Evolutionary conservation across 2,888 invertebrate genomes (phyloP), one percentile per base, ranked within the genome.

Genomic region (Chalcosyrphus nemorum): DNA sequence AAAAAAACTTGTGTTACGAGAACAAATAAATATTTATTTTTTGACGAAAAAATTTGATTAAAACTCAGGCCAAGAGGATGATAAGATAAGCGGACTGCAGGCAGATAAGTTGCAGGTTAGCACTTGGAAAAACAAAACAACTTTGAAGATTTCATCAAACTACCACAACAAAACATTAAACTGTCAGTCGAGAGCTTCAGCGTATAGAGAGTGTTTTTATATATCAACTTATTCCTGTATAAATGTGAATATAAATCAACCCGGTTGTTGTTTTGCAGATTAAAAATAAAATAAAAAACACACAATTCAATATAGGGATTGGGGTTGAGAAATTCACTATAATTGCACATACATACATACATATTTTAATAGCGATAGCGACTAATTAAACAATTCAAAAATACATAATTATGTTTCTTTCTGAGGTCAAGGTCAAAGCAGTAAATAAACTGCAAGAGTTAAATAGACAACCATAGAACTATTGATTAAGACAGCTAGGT

Each of bases 41-140:
- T 21, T 7, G 1, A 61, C 11, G 57, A 71, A n/a, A n/a, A n/a
- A 7, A 45, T 50, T 59, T 43, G 24, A 75, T 50, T 66, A 38
- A n/a, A 32, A 52, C 32, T 13, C 19, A 19, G 15, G 24, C 4
- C 17, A 27, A 74, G 43, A 29, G 6, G 9, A 21, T 68, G 61
- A 72, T 77, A 43, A 68, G 68, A 78, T 74, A 63, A 54, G 43
- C 0, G 2, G 15, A 71, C n/a, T 66, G 57, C 41, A 75, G 17
- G 4, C 21, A 52, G 29, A 52, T 24, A 66, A n/a, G 27, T 45
- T 27, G 11, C 13, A n/a, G 1, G 17, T 5, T 0, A 43, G n/a
- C 13, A 38, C 7, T 9, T 0, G 29, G 7, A 19, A 47, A 43
- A 32, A 43, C 29, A 41, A 29, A 11, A 6, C 17, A 19, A 5